Evolutionary conservation across 64 coral and sea anemone genomes (phyloP), one percentile per base, ranked within the genome.

Genomic region (Actinia equina): DNA sequence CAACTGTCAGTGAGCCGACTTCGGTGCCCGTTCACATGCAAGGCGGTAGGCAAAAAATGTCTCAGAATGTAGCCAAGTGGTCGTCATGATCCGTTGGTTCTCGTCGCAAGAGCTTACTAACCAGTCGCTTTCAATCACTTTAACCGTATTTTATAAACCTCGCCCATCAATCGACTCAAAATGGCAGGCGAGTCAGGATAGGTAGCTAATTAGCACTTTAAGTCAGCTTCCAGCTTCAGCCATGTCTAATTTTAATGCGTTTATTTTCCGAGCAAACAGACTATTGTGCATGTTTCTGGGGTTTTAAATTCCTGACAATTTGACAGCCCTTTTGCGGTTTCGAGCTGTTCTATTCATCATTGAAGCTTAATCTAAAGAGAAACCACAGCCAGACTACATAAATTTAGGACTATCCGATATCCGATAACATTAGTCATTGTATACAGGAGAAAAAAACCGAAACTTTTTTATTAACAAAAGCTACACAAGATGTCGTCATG

Each of bases 251-350:
- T n/a, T 20, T 25, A 69, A 69, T 20, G 22, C 19, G 23, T 69
- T 7, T 23, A 69, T 23, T n/a, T 69, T 25, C 63, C 69, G 25
- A 74, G 69, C 69, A 13, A 74, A 74, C n/a, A 74, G 14, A 74
- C 69, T 14, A 74, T 74, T 74, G 69, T 74, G 69, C 69, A 74
- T 74, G 69, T 30, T 74, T 74, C 69, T 74, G 69, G 12, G 69
- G 27, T 41, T 71, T 37, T 37, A 71, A 74, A 30, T 30, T 30
- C 26, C 62, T 65, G 62, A 19, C 27, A 30, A 74, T 74, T 74
- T 74, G 69, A 74, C 69, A 74, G 69, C 27, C 41, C 69, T 41
- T 74, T 25, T 74, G 69, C 7, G 69, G 69, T 74, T 74, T 27
- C n/a, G 25, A 74, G 15, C 23, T 74, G 7, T 27, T 41, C 69